phyloP scores from a whole-genome alignment of 2,113 vertebrate species.

The Melanerpes formicivorus region DNA sequence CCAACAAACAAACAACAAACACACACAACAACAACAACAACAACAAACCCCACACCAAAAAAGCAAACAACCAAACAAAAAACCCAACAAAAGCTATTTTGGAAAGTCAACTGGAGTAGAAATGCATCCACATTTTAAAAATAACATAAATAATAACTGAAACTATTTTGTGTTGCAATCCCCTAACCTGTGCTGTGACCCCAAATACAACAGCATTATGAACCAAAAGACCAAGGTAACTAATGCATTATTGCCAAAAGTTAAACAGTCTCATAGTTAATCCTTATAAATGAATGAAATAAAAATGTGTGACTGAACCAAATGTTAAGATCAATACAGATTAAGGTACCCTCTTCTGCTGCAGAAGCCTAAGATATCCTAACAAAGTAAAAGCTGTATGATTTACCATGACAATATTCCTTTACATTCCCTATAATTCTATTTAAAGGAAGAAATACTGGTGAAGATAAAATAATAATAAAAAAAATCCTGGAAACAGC shows the following conservation, averaged over 20 bases:
- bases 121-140: not conserved
- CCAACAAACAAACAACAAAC: too few species aligned
- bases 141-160: not conserved
- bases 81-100: not conserved
- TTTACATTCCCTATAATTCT: not conserved
- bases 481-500: not conserved
- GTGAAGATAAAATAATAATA: not conserved
- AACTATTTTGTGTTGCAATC: accelerated
- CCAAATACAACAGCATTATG: not conserved
- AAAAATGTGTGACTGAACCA: not conserved
- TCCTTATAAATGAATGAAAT: not conserved
- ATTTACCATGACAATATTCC: not conserved
- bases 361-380: not conserved
- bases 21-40: not conserved
- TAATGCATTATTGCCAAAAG: not conserved
- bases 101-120: not conserved
- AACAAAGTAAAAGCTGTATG: not conserved
- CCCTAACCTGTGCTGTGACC: not conserved
- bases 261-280: not conserved
- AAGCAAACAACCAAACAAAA: not conserved
- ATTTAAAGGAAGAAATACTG: not conserved
- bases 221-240: not conserved
- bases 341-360: not conserved
- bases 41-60: not conserved
- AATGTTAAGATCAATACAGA: not conserved